phyloP scores from a whole-genome alignment of 1,140 invertebrate species.

The Megalopta genalis region DNA sequence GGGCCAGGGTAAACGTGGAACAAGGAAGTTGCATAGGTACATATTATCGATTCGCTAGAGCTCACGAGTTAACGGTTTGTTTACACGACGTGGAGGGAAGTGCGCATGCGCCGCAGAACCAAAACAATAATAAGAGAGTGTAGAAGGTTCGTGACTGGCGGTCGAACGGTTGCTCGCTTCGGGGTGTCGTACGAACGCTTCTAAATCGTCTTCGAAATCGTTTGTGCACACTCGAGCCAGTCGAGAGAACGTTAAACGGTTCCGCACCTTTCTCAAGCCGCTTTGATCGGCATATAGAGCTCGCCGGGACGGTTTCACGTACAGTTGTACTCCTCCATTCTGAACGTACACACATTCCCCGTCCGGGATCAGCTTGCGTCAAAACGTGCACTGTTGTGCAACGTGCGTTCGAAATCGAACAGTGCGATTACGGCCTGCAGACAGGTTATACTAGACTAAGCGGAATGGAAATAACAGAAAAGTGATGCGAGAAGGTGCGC shows the following conservation, averaged over 20 bases:
- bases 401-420: background rate
- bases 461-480: background rate
- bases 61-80: constrained; percentile 80
- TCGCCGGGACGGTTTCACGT: background rate
- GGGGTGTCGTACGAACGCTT: constrained; percentile 10
- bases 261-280: background rate
- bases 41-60: constrained; percentile 76
- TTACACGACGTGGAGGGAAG: constrained; percentile 70
- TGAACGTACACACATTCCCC: background rate
- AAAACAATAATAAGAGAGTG: constrained; percentile 79
- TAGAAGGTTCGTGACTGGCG: constrained; percentile 77
- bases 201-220: background rate
- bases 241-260: background rate
- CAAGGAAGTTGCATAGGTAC: constrained; percentile 58
- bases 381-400: constrained; percentile 45
- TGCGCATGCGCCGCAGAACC: constrained; percentile 75
- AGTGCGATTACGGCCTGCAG: background rate
- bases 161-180: constrained; percentile 53
- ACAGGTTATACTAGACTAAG: background rate
- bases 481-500: background rate
- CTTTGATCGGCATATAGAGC: background rate
- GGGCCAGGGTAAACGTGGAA: constrained; percentile 35
- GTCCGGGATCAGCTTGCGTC: constrained; percentile 16
- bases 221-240: background rate
- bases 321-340: background rate